Evolutionary conservation across 2,888 invertebrate genomes (phyloP), one percentile per base, ranked within the genome.

Genomic region (Quadriops clusia): DNA sequence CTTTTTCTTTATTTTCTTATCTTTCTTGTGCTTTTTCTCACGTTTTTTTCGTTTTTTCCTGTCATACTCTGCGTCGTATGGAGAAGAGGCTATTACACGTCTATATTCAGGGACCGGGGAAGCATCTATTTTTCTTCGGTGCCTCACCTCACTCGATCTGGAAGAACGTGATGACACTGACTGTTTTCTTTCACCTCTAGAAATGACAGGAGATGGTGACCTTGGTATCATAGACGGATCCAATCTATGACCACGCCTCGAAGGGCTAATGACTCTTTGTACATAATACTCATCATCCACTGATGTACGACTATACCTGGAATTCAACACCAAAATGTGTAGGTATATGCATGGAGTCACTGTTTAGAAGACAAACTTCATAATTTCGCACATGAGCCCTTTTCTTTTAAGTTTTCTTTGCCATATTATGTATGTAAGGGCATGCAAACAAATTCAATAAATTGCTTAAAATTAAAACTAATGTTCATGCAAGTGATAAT

Each of bases 21-120:
- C 65, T 40, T 63, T 63, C 54, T 81, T 82, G 57, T 77, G 80
- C 55, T 78, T 75, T 51, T 81, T 81, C 24, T 81, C 78, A 47
- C 77, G 77, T 56, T 77, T 66, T 50, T 73, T 72, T 47, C 72
- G 72, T 42, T 71, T 70, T 40, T 69, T 67, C 32, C 65, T 62
- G 20, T 70, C 68, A 34, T 69, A 68, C 39, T 69, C 67, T 31
- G 68, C 69, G 4, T 56, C 53, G 27, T 46, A 49, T 4, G 38
- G 28, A 2, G 57, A 52, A 8, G 55, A 50, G 3, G 36, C 38
- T 21, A 42, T 29, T 5, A 44, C 44, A 37, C 46, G 44, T 12
- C 46, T 41, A 33, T 48, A 50, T 10, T 50, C 53, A 8, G 45
- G 36, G 4, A 55, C 51, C 7, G 60, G 53, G 7, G 51, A 46